phyloP scores from a whole-genome alignment of 2,113 vertebrate genomes.

The Centropus bengalensis region DNA sequence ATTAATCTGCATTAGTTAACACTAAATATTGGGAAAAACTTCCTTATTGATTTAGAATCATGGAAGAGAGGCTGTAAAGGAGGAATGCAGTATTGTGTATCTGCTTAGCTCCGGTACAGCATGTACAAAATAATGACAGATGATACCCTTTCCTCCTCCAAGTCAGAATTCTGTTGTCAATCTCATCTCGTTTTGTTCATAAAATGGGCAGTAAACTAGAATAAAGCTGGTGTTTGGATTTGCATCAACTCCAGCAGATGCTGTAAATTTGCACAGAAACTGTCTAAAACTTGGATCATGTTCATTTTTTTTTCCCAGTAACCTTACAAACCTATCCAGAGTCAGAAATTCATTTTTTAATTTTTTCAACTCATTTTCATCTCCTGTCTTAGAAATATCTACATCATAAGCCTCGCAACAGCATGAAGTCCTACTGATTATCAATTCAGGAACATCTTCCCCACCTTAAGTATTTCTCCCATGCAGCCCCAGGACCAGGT shows the following conservation, averaged over 20 bases:
- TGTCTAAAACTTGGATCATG: neutral
- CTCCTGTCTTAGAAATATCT: neutral
- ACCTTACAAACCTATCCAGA: slow-evolving; percentile 8
- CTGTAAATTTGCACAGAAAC: slow-evolving; percentile 47
- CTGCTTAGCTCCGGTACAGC: neutral
- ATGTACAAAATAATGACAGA: neutral
- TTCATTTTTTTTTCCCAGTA: neutral
- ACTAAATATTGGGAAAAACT: neutral
- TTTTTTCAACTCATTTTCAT: neutral
- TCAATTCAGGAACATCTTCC: neutral
- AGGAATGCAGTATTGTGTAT: neutral
- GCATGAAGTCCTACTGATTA: neutral
- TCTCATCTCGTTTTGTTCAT: neutral
- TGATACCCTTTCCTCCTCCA: neutral
- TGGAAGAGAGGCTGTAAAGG: neutral
- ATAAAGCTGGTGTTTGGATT: slow-evolving; percentile 5
- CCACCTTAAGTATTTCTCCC: neutral
- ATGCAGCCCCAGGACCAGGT: neutral
- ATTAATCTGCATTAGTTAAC: neutral
- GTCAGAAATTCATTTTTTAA: neutral
- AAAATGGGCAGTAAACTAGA: slow-evolving; percentile 5
- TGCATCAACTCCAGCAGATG: slow-evolving; percentile 27
- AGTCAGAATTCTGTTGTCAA: slow-evolving; percentile 11
- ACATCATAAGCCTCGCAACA: neutral
- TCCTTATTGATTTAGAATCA: neutral